phyloP scores from a whole-genome alignment of 2,113 vertebrate species.

The Stomatorhinus ivindoensis region DNA sequence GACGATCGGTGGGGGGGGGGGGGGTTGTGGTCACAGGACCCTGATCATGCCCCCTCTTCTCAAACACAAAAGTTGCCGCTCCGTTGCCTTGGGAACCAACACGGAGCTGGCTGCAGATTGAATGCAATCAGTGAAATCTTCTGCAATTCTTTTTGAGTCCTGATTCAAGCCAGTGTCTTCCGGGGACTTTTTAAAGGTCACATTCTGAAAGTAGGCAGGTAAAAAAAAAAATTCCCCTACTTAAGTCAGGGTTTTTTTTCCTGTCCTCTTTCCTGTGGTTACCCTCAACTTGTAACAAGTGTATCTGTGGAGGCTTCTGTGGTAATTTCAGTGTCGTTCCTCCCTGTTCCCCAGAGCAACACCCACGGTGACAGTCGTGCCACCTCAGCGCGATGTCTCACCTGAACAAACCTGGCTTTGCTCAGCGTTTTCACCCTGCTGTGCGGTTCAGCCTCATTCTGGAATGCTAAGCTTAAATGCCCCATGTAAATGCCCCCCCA shows the following conservation, averaged over 20 bases:
- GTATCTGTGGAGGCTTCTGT: not conserved
- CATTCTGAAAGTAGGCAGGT: not conserved
- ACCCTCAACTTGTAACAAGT: not conserved
- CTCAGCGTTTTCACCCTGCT: not conserved
- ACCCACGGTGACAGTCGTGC: not conserved
- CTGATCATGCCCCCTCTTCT: not conserved
- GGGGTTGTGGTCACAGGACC: not conserved
- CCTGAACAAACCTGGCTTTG: not conserved
- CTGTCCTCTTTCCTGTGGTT: not conserved
- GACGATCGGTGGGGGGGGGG: no score
- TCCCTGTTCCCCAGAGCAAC: not conserved
- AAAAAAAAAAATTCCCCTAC: not conserved
- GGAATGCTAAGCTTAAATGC: not conserved
- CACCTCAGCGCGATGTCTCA: not conserved
- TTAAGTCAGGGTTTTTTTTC: not conserved
- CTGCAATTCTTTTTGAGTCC: not conserved
- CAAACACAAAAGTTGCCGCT: not conserved
- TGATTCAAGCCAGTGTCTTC: constrained; percentile 13
- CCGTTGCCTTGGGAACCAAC: not conserved
- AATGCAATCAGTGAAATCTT: not conserved
- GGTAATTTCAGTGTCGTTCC: not conserved
- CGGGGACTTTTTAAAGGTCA: constrained; percentile 13
- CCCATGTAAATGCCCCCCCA: not conserved
- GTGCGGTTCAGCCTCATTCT: not conserved
- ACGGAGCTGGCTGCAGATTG: not conserved